Conservation (phyloP, 2,888 invertebrate species). For the Phasia obesa region DNA sequence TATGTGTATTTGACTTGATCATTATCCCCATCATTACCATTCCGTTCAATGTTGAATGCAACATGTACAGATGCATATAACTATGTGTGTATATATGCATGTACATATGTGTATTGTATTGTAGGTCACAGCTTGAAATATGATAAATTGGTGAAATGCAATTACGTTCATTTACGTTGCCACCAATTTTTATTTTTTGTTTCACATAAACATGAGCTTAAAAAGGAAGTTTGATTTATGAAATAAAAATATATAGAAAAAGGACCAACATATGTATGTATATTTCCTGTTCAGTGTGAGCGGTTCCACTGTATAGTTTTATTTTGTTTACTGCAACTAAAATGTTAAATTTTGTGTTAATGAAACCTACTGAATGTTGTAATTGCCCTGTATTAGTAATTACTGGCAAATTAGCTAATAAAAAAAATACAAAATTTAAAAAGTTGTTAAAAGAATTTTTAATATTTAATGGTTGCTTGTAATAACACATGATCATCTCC, state of each 20-base stretch:
- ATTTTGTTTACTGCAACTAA: not conserved
- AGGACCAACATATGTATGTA: no score
- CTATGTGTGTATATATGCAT: not conserved
- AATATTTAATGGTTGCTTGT: not conserved
- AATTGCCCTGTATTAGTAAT: slow-evolving; percentile 41
- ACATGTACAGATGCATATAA: not conserved
- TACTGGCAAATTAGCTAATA: no score
- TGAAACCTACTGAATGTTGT: slow-evolving; percentile 21
- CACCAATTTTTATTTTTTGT: slow-evolving; percentile 45
- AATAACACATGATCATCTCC: not conserved
- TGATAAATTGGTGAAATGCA: slow-evolving; percentile 75
- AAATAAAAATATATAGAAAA: not conserved
- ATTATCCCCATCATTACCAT: slow-evolving; percentile 23
- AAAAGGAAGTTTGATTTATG: not conserved
- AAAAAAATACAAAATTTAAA: not conserved
- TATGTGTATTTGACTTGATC: slow-evolving; percentile 27
- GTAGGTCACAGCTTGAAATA: slow-evolving; percentile 65
- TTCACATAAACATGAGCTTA: not conserved
- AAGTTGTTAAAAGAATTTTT: not conserved
- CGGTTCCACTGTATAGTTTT: not conserved
- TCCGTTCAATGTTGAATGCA: slow-evolving; percentile 17
- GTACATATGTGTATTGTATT: slow-evolving; percentile 42
- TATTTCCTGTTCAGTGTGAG: not conserved
- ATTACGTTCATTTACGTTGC: slow-evolving; percentile 72
- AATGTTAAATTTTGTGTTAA: not conserved